phyloP scores from a whole-genome alignment of 2,888 invertebrate species.

The Molorchus minor region DNA sequence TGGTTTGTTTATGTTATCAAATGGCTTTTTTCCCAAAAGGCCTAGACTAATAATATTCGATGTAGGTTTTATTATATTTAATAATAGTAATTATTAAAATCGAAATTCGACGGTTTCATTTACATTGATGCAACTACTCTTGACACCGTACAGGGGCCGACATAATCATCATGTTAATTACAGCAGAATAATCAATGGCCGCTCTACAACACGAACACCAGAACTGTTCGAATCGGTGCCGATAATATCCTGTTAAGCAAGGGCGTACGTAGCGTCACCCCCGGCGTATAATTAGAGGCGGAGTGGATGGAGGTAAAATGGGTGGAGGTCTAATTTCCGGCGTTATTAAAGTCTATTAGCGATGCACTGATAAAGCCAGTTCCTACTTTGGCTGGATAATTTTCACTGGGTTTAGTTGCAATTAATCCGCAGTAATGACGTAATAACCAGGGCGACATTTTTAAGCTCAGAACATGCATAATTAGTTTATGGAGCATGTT shows the following conservation, averaged over 20 bases:
- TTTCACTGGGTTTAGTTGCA: conserved; percentile 2
- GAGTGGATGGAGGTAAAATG: conserved; percentile 17
- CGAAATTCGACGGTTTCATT: background rate
- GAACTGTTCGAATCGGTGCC: conserved; percentile 17
- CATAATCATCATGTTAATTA: conserved; percentile 14
- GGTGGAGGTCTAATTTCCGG: conserved; percentile 28
- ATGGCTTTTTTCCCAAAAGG: too few species aligned
- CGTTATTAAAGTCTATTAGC: conserved; percentile 27
- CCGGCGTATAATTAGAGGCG: conserved; percentile 25
- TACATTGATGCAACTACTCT: background rate
- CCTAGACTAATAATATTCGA: too few species aligned
- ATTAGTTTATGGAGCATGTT: too few species aligned
- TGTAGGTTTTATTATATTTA: too few species aligned
- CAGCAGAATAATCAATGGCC: background rate
- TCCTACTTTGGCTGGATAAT: conserved; percentile 11
- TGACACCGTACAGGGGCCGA: background rate
- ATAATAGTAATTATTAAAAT: background rate
- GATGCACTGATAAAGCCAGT: conserved; percentile 23
- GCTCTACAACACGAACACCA: conserved; percentile 3
- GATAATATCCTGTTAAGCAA: conserved; percentile 24
- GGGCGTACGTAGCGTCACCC: conserved; percentile 25
- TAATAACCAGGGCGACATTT: background rate
- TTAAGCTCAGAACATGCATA: too few species aligned
- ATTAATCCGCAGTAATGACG: background rate
- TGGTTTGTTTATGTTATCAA: too few species aligned